phyloP scores from a whole-genome alignment of 2,797 vertebrate species.

The Malurus splendens region DNA sequence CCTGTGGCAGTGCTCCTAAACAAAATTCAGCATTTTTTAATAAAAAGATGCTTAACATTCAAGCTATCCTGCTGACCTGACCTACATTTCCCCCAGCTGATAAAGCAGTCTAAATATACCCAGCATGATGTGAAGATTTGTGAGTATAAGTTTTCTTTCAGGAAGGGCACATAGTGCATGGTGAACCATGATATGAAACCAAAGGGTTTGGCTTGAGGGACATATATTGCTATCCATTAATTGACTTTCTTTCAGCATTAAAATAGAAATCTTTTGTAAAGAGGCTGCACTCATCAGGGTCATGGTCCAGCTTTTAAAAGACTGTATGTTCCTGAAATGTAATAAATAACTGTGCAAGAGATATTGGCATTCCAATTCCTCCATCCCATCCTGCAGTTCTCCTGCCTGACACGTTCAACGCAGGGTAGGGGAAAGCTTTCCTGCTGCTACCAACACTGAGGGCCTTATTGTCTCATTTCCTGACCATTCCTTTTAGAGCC shows the following conservation, averaged over 20 bases:
- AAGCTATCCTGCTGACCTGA: conserved; percentile 52
- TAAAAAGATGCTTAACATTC: conserved; percentile 57
- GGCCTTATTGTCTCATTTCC: not conserved
- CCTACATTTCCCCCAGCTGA: conserved; percentile 43
- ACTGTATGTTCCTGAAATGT: not conserved
- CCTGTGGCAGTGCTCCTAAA: conserved; percentile 45
- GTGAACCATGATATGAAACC: not conserved
- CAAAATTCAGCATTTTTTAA: conserved; percentile 52
- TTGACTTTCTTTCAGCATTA: not conserved
- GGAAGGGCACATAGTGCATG: conserved; percentile 3
- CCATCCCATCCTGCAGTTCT: not conserved
- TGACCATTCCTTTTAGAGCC: not conserved
- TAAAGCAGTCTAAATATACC: conserved; percentile 53
- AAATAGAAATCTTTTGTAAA: not conserved
- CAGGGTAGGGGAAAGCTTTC: not conserved
- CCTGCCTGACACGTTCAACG: not conserved
- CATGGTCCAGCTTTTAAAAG: not conserved
- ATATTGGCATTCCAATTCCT: not conserved
- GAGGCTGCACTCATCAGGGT: not conserved
- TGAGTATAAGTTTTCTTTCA: conserved; percentile 40
- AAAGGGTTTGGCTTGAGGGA: not conserved
- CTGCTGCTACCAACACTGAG: not conserved
- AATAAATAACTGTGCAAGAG: not conserved
- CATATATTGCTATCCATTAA: not conserved
- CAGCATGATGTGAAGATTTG: conserved; percentile 31